A percentile compares a stretch with the other conserved stretches of the same genome.
Conservation (phyloP, 2,113 vertebrate genomes). For the Tricholaema leucomelas region DNA sequence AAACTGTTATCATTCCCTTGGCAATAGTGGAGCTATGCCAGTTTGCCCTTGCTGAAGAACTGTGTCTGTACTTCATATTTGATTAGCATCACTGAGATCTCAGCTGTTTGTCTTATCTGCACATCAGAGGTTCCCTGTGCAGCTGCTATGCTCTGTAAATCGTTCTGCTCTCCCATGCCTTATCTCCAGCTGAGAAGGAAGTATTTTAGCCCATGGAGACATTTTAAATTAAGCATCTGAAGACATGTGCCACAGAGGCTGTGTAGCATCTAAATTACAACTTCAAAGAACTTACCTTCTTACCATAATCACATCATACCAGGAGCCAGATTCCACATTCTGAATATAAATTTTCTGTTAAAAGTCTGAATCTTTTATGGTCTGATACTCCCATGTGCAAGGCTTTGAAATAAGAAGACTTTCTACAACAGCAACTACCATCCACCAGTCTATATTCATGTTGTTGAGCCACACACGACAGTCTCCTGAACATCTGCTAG, state of each 20-base stretch:
- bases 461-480: rapidly evolving
- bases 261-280: neutral
- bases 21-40: neutral
- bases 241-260: neutral
- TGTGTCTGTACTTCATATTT: neutral
- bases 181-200: neutral
- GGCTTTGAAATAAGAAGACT: neutral
- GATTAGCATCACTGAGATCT: neutral
- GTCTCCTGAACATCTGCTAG: rapidly evolving
- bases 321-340: neutral
- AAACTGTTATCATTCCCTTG: neutral
- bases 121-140: neutral
- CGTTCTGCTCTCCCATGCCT: neutral
- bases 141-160: neutral
- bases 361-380: neutral
- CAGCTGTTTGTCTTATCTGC: neutral
- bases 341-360: neutral
- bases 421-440: neutral
- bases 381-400: neutral
- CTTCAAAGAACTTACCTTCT: neutral
- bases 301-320: neutral
- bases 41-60: neutral
- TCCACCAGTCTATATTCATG: neutral
- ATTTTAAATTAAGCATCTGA: neutral
- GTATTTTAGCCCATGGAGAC: neutral